Evolutionary conservation across 2,888 invertebrate species (phyloP).

Genomic region (Scaeva pyrastri): DNA sequence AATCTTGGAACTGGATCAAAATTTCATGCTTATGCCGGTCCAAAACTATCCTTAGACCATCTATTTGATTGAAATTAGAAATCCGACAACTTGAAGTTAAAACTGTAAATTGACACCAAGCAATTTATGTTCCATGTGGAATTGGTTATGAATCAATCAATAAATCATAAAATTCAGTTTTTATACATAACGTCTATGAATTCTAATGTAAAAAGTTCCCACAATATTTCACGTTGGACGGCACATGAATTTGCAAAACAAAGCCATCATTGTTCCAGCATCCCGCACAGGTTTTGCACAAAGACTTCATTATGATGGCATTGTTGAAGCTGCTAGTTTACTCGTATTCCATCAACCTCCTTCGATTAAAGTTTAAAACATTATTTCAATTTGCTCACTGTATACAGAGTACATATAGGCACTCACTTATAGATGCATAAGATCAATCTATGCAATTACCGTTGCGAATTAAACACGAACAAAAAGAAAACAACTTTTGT

Average conservation of each 20-base stretch:
- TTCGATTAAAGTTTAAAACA: constrained; percentile 38
- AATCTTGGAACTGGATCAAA: neutral
- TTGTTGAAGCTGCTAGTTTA: neutral
- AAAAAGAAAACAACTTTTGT: neutral
- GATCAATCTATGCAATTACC: constrained; percentile 51
- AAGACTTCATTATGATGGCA: constrained; percentile 48
- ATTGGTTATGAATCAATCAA: neutral
- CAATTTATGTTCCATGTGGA: no score
- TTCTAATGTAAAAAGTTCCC: constrained; percentile 20
- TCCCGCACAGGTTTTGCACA: neutral
- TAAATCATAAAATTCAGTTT: neutral
- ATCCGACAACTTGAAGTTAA: no score
- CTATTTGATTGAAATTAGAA: no score
- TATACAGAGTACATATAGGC: neutral
- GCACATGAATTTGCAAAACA: neutral
- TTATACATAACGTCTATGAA: neutral
- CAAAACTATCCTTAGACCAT: no score
- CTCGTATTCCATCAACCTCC: neutral
- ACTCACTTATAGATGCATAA: no score
- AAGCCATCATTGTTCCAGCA: neutral
- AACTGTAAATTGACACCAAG: no score
- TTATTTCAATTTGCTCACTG: constrained; percentile 69
- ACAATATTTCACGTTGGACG: no score
- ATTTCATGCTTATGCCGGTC: neutral
- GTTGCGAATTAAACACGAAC: constrained; percentile 61